Conservation (phyloP, 2,888 invertebrate genomes). For the Lasioglossum calceatum region DNA sequence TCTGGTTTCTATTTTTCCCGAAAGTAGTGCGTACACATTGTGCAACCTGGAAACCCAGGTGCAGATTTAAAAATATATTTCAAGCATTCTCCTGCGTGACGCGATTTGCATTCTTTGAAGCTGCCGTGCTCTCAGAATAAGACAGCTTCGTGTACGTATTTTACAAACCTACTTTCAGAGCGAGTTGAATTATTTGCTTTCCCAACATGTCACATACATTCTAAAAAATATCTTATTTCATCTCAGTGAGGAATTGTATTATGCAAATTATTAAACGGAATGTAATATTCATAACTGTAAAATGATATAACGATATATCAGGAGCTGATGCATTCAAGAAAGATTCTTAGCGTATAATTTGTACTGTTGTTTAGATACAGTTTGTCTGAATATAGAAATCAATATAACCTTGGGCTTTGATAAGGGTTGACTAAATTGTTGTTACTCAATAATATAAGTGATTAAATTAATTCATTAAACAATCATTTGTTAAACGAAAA, state of each 20-base stretch:
- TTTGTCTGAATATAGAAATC: no score
- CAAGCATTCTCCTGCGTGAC: background rate
- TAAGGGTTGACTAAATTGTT: no score
- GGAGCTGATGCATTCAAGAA: background rate
- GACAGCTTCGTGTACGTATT: background rate
- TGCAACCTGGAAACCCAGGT: conserved; percentile 25
- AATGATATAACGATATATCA: background rate
- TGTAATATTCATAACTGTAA: background rate
- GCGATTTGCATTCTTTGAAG: conserved; percentile 5
- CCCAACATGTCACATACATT: background rate
- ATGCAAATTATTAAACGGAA: background rate
- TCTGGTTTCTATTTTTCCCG: background rate
- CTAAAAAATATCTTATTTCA: background rate
- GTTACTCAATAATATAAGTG: no score
- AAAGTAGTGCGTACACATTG: background rate
- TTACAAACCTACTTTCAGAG: background rate
- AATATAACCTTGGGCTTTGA: no score
- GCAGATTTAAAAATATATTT: conserved; percentile 34
- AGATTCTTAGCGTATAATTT: background rate
- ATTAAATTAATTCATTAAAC: no score
- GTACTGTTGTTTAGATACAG: background rate
- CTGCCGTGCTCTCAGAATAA: background rate
- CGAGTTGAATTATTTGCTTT: background rate
- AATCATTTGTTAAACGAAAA: no score
- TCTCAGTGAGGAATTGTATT: background rate